Evolutionary conservation across 2,888 invertebrate genomes (phyloP), one percentile per base, ranked within the genome.

Genomic region (Pheosia gnoma): DNA sequence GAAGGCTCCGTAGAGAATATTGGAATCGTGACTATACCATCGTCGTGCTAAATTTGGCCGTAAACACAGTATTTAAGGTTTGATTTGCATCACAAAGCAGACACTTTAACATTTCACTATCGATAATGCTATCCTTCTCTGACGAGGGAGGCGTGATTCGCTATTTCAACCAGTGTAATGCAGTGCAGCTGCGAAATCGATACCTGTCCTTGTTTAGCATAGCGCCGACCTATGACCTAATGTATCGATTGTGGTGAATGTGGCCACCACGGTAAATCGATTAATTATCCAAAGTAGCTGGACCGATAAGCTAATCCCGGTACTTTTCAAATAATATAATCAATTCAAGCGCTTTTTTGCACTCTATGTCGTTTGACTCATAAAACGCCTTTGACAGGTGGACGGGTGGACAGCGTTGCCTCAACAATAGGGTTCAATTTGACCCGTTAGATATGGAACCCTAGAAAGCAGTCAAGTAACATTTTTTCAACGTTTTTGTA

Each of bases 221-320:
- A 79, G 77, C 71, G 77, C 74, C 88, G 91, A 92, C 92, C 91
- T 90, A 87, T 92, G 92, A 92, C 92, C 92, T 89, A 89, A 85
- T 65, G 87, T 86, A 88, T 88, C 89, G 89, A 87, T 88, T 86
- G 82, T 84, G 83, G 89, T 88, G 89, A 91, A 90, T 89, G 90
- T 88, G 86, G 84, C 81, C 83, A 81, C 82, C 80, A 82, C 79
- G 79, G 83, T 81, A 85, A 86, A 85, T 86, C 86, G 85, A 88
- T 89, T 87, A 86, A 87, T 87, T 86, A 87, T 83, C 82, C 76
- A 79, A 82, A 85, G 82, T 84, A 84, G 80, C 79, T 70, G 78
- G 75, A 81, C 77, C 78, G 79, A 83, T 81, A 83, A 77, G 79
- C 74, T 80, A 82, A 83, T 82, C 82, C 78, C 72, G 64, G 74